A percentile compares a stretch with the other conserved stretches of the same genome.
phyloP scores from a whole-genome alignment of 2,797 vertebrate genomes.

The Harpagifer antarcticus region DNA sequence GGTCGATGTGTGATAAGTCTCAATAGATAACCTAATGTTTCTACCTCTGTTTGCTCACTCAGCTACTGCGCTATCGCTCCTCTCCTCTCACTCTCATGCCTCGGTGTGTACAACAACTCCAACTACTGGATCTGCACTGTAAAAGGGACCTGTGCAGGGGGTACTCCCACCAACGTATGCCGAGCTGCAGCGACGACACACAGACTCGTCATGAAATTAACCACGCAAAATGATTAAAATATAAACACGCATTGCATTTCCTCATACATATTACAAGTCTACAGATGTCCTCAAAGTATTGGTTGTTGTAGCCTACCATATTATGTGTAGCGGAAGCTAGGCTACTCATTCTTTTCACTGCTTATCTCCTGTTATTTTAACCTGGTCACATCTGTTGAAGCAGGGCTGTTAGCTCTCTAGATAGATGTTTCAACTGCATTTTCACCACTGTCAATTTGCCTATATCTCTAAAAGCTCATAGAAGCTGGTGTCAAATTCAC shows the following conservation, averaged over 20 bases:
- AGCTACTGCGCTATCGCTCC: slow-evolving; percentile 65
- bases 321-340: slow-evolving; percentile 33
- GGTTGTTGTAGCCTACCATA: slow-evolving; percentile 3
- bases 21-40: slow-evolving; percentile 75
- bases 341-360: slow-evolving; percentile 40
- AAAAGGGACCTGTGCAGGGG: slow-evolving; percentile 82
- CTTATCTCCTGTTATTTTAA: slow-evolving; percentile 77
- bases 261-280: background rate
- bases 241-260: background rate
- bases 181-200: slow-evolving; percentile 72
- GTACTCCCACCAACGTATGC: slow-evolving; percentile 79
- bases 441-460: slow-evolving; percentile 32
- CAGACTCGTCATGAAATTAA: background rate
- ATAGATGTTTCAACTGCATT: slow-evolving; percentile 48
- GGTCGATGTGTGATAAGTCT: slow-evolving; percentile 68
- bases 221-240: background rate
- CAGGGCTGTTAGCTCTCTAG: slow-evolving; percentile 52
- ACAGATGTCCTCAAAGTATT: background rate
- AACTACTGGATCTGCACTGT: slow-evolving; percentile 85
- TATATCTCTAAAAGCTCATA: background rate
- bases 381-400: slow-evolving; percentile 78
- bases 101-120: slow-evolving; percentile 81
- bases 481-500: slow-evolving; percentile 2
- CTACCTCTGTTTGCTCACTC: slow-evolving; percentile 78
- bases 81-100: slow-evolving; percentile 63